Base-by-base conservation (phyloP, 2,113 vertebrate species). In the Notarius lentiginosus region DNA sequence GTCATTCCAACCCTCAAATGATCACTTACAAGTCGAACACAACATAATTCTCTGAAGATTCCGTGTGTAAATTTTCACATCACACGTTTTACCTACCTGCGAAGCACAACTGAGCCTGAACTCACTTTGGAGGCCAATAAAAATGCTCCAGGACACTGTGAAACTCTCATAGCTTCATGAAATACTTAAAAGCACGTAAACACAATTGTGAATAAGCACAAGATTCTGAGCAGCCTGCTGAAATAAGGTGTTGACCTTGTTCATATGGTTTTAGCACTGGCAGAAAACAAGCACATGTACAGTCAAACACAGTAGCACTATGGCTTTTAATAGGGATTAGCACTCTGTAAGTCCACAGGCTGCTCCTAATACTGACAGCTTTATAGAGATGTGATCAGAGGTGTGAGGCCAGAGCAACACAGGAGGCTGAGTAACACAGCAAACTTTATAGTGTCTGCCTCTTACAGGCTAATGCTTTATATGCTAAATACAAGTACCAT, bases 111-210 rank as follows among this genome's bases (percentile, higher is more conserved):
- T 30, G 63, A 53, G 65, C 86, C 86, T 87, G 76, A 88, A 91
- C 81, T 92, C 90, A 88, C 93, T 92, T 92, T 91, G 90, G 90
- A 92, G 90, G 91, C 93, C 91, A 92, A 92, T 94, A 91, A 89
- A 88, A 89, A 89, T 90, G 60, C 90, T 91, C 90, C 91, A 94
- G 91, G 18, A 83, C 87, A 77, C 84, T 89, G 90, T 88, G 84
- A 92, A 86, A 91, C 91, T 90, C 90, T 91, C 89, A 87, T 41
- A 88, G 82, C 93, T 93, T 92, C 91, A 90, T 73, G 92, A 90
- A 91, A 93, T 92, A 93, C 93, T 92, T 92, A 93, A 90, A 90
- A 84, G 87, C 91, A 91, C 89, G 91, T 91, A 92, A 92, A 93
- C 89, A 90, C 90, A 89, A 91, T 92, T 91, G 87, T 87, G 79